Evolutionary conservation across 2,797 vertebrate species (phyloP), one percentile per base, ranked within the genome.

Genomic region (Nyctibius grandis): DNA sequence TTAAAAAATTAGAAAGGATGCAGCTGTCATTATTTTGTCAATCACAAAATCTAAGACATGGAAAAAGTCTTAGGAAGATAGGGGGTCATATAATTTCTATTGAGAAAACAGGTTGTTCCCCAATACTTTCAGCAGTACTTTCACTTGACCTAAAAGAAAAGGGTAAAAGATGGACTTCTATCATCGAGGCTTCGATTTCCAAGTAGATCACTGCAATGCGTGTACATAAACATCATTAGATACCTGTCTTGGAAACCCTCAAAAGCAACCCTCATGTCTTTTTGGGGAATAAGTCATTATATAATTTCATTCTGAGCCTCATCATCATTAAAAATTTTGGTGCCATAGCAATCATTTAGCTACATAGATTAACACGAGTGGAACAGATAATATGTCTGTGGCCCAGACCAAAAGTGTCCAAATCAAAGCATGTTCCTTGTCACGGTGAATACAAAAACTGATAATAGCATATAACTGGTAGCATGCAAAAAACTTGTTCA

Each of bases 1-100:
- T 83, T 84, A 85, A 95, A 95, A 96, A 95, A 75, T 89, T 64
- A 92, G 59, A 87, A 96, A 93, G 75, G 70, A 78, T 91, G 61
- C 87, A 72, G 85, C 89, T 81, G 63, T 59, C 75, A 74, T 92
- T 78, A 56, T 93, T 96, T 91, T 51, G 48, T 72, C 56, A 95
- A 64, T 89, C 26, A 63, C 85, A 90, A 80, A 94, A 92, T 65
- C 26, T 65, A 56, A 74, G 85, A 77, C 25, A 34, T 18, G 25
- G 59, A 89, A 88, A 76, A 90, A 53, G 48, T 48, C 83, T 67
- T 75, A 84, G 48, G 54, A 86, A 83, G 33, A 15, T 15, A 7
- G 40, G 28, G 29, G 5, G 20, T 80, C 65, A 50, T 75, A 22
- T 59, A 75, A 76, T 76, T 77, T 76, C 63, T 73, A 20, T 7